Conservation (phyloP, 2,888 invertebrate genomes). For the Microplitis deprimator region DNA sequence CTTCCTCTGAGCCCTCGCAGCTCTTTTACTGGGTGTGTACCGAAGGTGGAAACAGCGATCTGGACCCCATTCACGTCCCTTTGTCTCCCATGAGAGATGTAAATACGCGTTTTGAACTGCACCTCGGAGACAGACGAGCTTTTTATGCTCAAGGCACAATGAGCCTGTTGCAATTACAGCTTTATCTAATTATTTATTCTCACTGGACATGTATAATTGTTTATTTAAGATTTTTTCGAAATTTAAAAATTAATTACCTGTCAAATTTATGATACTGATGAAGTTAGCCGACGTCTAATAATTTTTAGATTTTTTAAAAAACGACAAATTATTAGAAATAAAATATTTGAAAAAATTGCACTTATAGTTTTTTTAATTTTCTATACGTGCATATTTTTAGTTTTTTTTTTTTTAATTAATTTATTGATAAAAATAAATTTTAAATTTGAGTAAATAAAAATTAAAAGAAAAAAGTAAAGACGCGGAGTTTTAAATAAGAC, state of each 20-base stretch:
- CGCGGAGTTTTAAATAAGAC: conserved; percentile 24
- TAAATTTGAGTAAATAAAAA: neutral
- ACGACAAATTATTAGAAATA: too few relatives aligned
- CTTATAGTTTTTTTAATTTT: too few relatives aligned
- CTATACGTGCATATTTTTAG: too few relatives aligned
- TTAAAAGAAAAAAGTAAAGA: conserved; percentile 1
- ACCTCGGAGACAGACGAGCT: conserved; percentile 65
- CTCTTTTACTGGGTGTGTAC: neutral
- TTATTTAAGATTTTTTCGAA: neutral
- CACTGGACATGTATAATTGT: conserved; percentile 48
- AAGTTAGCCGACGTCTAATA: too few relatives aligned
- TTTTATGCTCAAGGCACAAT: conserved; percentile 57
- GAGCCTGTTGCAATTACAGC: conserved; percentile 65
- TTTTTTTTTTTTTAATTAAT: too few relatives aligned
- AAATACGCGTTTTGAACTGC: conserved; percentile 68
- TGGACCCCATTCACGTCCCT: conserved; percentile 42
- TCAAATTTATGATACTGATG: too few relatives aligned
- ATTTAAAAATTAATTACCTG: too few relatives aligned
- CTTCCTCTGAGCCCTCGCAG: conserved; percentile 42
- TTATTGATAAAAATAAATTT: neutral
- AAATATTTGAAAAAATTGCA: too few relatives aligned
- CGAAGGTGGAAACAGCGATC: neutral
- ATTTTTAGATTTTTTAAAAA: too few relatives aligned
- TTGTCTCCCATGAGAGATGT: conserved; percentile 67
- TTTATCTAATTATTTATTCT: conserved; percentile 68